phyloP scores from a whole-genome alignment of 1,140 invertebrate species.

The Drosophila parabipectinata region DNA sequence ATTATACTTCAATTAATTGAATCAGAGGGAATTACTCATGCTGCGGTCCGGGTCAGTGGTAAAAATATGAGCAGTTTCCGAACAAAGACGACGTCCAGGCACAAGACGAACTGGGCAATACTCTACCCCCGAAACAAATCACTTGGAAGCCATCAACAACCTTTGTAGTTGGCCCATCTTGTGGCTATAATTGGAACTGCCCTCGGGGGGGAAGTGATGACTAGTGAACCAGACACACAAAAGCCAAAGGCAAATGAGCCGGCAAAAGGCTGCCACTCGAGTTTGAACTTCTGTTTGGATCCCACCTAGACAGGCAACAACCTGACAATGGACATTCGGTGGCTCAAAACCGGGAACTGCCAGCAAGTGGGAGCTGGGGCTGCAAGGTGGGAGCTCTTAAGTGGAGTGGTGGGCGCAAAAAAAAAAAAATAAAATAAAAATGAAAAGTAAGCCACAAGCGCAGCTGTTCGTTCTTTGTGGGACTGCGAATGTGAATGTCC shows the following conservation, averaged over 20 bases:
- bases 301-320: conserved; percentile 73
- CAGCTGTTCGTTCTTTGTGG: conserved; percentile 55
- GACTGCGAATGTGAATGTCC: conserved; percentile 38
- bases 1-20: conserved; percentile 66
- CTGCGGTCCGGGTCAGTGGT: conserved; percentile 35
- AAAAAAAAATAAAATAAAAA: conserved; percentile 42
- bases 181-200: conserved; percentile 23
- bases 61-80: conserved; percentile 7
- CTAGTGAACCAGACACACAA: conserved; percentile 52
- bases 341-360: background rate
- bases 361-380: background rate
- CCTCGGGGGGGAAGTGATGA: conserved; percentile 18
- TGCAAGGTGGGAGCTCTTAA: conserved; percentile 21
- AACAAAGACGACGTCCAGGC: conserved; percentile 12
- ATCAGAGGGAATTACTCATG: conserved; percentile 55
- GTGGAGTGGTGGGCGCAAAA: conserved; percentile 40
- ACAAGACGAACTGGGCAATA: background rate
- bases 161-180: background rate
- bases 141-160: background rate
- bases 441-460: conserved; percentile 57
- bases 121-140: background rate
- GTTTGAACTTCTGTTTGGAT: conserved; percentile 49
- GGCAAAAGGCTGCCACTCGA: conserved; percentile 53
- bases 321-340: conserved; percentile 63
- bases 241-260: conserved; percentile 58